A percentile compares a stretch with the other conserved stretches of the same genome.
phyloP scores from a whole-genome alignment of 2,888 invertebrate species.

The Pasiphila rectangulata region DNA sequence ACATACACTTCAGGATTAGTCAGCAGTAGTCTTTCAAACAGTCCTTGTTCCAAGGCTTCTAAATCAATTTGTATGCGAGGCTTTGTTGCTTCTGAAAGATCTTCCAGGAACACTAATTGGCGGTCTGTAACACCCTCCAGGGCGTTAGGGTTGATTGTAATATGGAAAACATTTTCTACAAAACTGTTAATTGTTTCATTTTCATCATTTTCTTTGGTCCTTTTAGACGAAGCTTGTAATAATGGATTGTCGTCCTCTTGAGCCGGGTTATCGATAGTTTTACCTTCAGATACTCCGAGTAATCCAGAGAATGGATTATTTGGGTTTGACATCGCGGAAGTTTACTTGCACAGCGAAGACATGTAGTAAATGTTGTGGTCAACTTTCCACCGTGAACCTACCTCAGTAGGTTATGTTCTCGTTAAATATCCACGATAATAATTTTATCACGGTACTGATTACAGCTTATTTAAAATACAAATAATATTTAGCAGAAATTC shows the following conservation, averaged over 20 bases:
- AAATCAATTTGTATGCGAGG: constrained; percentile 79
- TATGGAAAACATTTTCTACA: constrained; percentile 86
- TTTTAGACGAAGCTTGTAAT: constrained; percentile 45
- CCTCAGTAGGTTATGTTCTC: too few relatives aligned
- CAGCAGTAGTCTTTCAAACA: constrained; percentile 89
- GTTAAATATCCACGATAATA: too few relatives aligned
- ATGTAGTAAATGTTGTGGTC: constrained; percentile 7
- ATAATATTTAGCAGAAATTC: too few relatives aligned
- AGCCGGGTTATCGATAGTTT: constrained; percentile 41
- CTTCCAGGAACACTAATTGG: constrained; percentile 84
- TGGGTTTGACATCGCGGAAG: constrained; percentile 60
- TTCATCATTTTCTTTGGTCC: constrained; percentile 49
- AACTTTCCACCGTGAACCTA: too few relatives aligned
- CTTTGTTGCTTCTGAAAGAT: constrained; percentile 76
- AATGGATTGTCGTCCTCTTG: constrained; percentile 42
- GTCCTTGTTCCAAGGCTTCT: constrained; percentile 86
- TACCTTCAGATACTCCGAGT: constrained; percentile 56
- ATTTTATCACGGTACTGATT: too few relatives aligned
- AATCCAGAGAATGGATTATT: constrained; percentile 72
- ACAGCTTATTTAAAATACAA: too few relatives aligned
- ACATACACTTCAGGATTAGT: constrained; percentile 76
- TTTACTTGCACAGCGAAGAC: constrained; percentile 17
- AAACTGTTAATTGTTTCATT: constrained; percentile 72
- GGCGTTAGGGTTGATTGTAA: constrained; percentile 83
- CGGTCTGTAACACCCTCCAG: constrained; percentile 49